These are phyloP conservation scores for Tinamus guttatus DNA, from an alignment of 2,113 vertebrate species.

Conservation along the genomic window DNA sequence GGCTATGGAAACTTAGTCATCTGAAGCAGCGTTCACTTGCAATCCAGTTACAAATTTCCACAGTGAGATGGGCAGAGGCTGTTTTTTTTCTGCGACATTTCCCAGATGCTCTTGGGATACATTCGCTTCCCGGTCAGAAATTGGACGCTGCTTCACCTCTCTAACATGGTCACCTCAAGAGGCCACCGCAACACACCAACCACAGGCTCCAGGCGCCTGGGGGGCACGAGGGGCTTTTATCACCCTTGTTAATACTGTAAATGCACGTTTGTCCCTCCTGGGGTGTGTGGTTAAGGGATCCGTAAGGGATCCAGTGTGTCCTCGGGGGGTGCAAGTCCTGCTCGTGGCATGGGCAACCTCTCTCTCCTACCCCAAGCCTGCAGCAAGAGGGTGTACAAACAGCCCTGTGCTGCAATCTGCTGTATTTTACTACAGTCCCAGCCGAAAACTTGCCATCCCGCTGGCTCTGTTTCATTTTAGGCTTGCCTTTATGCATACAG, in stretches of 20 bases:
- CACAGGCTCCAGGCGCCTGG: neutral
- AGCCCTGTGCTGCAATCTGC: neutral
- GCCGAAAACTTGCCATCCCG: neutral
- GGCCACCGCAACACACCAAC: too few species aligned
- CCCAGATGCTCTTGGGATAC: neutral
- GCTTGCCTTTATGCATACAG: neutral
- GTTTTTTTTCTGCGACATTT: neutral
- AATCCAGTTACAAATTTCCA: neutral
- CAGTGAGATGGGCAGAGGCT: neutral
- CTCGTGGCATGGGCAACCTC: neutral
- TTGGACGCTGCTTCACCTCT: neutral
- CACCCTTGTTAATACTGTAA: rapidly evolving
- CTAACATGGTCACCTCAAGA: neutral
- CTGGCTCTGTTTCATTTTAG: neutral
- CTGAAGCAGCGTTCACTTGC: neutral
- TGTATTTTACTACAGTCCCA: neutral
- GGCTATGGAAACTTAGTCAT: neutral
- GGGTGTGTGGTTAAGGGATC: too few species aligned
- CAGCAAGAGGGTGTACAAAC: neutral
- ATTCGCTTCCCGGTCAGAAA: neutral
- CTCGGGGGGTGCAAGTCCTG: neutral
- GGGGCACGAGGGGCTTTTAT: neutral
- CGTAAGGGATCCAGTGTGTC: neutral
- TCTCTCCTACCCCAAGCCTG: neutral
- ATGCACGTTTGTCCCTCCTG: neutral